Percentiles rank a stretch among this genome's conserved stretches.
Evolutionary conservation across 1,140 invertebrate species (phyloP).

Genomic region (Acromyrmex echinatior): DNA sequence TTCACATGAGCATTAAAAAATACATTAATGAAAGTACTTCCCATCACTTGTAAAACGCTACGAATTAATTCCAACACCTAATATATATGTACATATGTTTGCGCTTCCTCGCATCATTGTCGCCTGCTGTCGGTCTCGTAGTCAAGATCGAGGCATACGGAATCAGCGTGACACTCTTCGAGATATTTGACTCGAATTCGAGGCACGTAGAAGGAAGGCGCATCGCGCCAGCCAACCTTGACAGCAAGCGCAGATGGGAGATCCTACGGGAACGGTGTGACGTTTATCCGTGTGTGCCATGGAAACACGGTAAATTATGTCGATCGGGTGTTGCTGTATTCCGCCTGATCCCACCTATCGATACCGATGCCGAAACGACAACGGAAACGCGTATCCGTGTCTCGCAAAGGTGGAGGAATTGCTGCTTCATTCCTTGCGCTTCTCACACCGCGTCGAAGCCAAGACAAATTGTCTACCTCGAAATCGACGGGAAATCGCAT

Average conservation of each 20-base stretch:
- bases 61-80: too few species aligned
- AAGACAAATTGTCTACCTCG: conserved; percentile 48
- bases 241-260: conserved; percentile 64
- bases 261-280: conserved; percentile 71
- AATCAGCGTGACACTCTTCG: conserved; percentile 60
- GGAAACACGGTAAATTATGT: conserved; percentile 74
- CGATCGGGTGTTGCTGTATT: conserved; percentile 64
- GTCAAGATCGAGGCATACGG: conserved; percentile 43
- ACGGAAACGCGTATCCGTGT: conserved; percentile 53
- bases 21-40: too few species aligned
- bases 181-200: conserved; percentile 64
- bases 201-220: conserved; percentile 65
- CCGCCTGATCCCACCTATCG: conserved; percentile 45
- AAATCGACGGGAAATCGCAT: conserved; percentile 14
- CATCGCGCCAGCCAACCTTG: conserved; percentile 73
- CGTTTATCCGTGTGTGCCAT: conserved; percentile 70
- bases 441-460: conserved; percentile 43
- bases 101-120: background rate
- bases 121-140: conserved; percentile 1
- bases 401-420: conserved; percentile 49
- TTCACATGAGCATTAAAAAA: too few species aligned
- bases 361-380: conserved; percentile 46
- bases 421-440: conserved; percentile 48
- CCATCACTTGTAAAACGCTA: too few species aligned
- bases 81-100: background rate